Conservation (phyloP, 1,140 invertebrate genomes). For the Mizuhopecten yessoensis region DNA sequence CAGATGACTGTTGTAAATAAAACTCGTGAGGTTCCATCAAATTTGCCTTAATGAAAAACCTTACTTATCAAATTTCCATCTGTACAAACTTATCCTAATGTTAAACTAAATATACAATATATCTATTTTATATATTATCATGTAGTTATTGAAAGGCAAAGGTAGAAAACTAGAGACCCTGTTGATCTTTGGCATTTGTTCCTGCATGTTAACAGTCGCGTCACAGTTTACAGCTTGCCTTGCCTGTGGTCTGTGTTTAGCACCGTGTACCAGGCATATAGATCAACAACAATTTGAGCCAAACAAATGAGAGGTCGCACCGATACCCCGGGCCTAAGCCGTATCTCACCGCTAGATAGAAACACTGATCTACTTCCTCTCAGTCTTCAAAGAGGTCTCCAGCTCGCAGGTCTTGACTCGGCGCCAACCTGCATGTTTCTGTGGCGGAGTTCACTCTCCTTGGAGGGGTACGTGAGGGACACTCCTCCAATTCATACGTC, state of each 20-base stretch:
- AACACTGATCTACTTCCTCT: background rate
- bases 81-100: too few species aligned
- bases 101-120: too few species aligned
- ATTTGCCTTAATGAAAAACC: too few species aligned
- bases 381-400: slow-evolving; percentile 4
- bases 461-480: background rate
- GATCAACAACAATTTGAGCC: background rate
- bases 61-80: too few species aligned
- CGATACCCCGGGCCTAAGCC: background rate
- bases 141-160: too few species aligned
- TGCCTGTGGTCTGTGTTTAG: too few species aligned
- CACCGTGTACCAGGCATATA: background rate
- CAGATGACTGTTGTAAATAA: too few species aligned
- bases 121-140: too few species aligned
- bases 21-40: too few species aligned
- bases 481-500: background rate
- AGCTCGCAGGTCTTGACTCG: slow-evolving; percentile 9
- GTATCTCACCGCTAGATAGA: background rate
- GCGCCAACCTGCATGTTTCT: slow-evolving; percentile 23
- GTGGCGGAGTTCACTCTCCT: slow-evolving; percentile 30
- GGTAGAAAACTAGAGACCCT: too few species aligned
- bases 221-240: background rate
- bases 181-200: too few species aligned
- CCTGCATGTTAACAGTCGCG: too few species aligned
- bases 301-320: background rate